Evolutionary conservation across 2,113 vertebrate genomes (phyloP), one percentile per base, ranked within the genome.

Genomic region (Salvelinus fontinalis): DNA sequence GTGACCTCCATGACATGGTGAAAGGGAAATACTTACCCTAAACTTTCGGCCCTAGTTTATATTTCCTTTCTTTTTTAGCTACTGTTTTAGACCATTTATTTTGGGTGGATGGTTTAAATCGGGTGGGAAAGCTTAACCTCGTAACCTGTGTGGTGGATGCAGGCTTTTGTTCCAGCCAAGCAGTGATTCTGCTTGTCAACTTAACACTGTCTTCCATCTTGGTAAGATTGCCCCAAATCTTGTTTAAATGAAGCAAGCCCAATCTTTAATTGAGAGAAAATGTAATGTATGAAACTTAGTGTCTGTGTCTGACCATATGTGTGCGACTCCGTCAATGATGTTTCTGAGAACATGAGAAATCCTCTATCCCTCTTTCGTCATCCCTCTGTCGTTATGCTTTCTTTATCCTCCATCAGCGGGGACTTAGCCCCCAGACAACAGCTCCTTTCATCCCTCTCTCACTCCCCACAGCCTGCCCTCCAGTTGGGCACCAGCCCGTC

Each of bases 401-500:
- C 59, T 60, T 60, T n/a, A 39, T 68, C 31, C 0, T 16, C 16
- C 18, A 39, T 39, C 66, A 34, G 14, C 7, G 18, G 14, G 14
- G 31, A 39, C 66, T 67, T 18, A n/a, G 13, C 29, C 27, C 18
- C 12, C 66, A 39, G 31, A 68, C 66, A 68, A 34, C 66, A 68
- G 29, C 22, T 73, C 49, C 51, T 64, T 71, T 79, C 48, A 29
- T 74, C 49, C 26, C 16, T 62, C 48, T 74, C 8, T 69, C 13
- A 51, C 60, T 62, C 31, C 66, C 34, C 26, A 22, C 22, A 74
- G 70, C 39, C 65, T 64, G 60, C 16, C 34, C 68, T 57, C n/a
- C 78, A 78, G 82, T 71, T 84, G 78, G 72, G 72, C 68, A 71
- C 65, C 54, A 51, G 73, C 29, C 24, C 34, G 54, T 78, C 69